Evolutionary conservation across 2,113 vertebrate species (phyloP), one percentile per base, ranked within the genome.

Genomic region (Atlantisia rogersi): DNA sequence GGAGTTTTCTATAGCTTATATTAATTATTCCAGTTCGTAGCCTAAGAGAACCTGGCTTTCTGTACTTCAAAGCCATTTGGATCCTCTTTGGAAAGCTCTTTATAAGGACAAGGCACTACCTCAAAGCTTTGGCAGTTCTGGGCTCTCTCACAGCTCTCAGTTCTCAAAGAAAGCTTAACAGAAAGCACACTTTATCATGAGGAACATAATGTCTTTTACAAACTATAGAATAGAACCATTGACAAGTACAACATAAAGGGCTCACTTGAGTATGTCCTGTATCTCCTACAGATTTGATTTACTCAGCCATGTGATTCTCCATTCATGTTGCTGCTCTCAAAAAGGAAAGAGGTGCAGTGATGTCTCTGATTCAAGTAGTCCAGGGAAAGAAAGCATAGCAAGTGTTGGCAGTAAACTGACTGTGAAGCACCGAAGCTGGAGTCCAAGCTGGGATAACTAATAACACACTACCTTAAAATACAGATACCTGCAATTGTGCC

Each of bases 51-150:
- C 58, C 26, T 79, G 74, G 26, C 35, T 92, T 92, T 94, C 81
- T 95, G 44, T 95, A 95, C 87, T 92, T 94, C 83, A 89, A 92
- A 94, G 65, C 21, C 65, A 82, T 83, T 71, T 91, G 73, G 86
- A 96, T 89, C 8, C 29, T 78, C 48, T 90, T 59, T 79, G 58
- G 85, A 88, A 87, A 90, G 58, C 78, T 62, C 78, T 89, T 75
- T 75, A 31, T 78, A 75, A 44, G 35, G 53, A 88, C 71, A 75
- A 92, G 35, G 29, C 11, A 46, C 59, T 95, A n/a, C 26, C 56
- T 91, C 53, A 95, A 92, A 96, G 93, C 69, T 92, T 69, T 84
- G 83, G 39, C 74, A 95, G 83, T 75, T 93, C 88, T 46, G 48
- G 80, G 48, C 52, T 75, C 81, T 71, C 74, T 60, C 81, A 81